Evolutionary conservation across 2,888 invertebrate genomes (phyloP).

Genomic region (Apantesis nais): DNA sequence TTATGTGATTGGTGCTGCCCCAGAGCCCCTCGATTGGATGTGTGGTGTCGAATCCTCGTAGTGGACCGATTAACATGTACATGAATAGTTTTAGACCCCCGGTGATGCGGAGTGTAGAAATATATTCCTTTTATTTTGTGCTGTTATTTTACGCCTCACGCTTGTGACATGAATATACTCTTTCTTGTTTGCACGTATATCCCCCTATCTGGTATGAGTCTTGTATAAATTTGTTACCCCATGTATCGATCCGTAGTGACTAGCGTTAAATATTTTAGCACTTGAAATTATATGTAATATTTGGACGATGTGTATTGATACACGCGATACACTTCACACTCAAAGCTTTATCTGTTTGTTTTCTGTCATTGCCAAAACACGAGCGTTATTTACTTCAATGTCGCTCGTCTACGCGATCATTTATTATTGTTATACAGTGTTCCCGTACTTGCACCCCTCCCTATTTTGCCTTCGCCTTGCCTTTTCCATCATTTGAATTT

Average conservation of each 20-base stretch:
- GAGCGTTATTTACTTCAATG: conserved; percentile 65
- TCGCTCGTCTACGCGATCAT: conserved; percentile 59
- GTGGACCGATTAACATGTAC: conserved; percentile 66
- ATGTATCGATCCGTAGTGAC: conserved; percentile 56
- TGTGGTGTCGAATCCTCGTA: conserved; percentile 75
- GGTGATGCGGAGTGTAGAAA: conserved; percentile 68
- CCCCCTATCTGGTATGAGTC: conserved; percentile 48
- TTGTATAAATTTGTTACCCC: conserved; percentile 50
- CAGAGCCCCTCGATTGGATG: conserved; percentile 74
- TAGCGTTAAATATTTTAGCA: conserved; percentile 60
- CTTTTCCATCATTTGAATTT: conserved; percentile 65
- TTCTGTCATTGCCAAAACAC: conserved; percentile 83
- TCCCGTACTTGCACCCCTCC: conserved; percentile 76
- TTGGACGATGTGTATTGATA: conserved; percentile 55
- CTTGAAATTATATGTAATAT: conserved; percentile 53
- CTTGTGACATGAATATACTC: conserved; percentile 61
- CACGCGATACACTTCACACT: conserved; percentile 63
- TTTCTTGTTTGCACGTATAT: conserved; percentile 62
- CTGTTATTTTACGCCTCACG: conserved; percentile 60
- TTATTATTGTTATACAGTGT: conserved; percentile 56
- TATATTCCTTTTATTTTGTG: conserved; percentile 66
- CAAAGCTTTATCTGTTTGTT: conserved; percentile 85
- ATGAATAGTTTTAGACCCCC: conserved; percentile 64
- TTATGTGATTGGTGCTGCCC: conserved; percentile 85
- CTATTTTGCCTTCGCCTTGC: conserved; percentile 76